phyloP scores from a whole-genome alignment of 2,113 vertebrate species.

The Suncus etruscus region DNA sequence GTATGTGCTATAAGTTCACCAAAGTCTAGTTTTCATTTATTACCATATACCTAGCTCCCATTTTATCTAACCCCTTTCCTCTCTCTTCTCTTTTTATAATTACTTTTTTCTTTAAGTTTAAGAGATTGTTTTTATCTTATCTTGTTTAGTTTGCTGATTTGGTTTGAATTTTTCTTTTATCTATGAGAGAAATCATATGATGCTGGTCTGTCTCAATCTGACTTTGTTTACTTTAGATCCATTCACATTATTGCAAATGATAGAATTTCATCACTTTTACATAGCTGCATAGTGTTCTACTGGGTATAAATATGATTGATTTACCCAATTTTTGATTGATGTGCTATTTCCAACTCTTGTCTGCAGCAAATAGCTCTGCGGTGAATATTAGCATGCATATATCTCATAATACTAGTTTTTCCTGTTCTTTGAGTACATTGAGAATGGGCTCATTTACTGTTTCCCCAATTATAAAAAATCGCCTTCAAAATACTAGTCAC shows the following conservation, averaged over 20 bases:
- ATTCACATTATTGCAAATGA: neutral
- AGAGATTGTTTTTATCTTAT: neutral
- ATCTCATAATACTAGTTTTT: neutral
- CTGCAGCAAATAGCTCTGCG: neutral
- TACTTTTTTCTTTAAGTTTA: neutral
- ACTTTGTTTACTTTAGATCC: neutral
- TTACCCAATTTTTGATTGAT: neutral
- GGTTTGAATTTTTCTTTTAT: neutral
- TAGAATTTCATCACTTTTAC: neutral
- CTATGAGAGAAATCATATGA: neutral
- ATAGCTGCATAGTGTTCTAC: neutral
- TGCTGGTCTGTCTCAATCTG: neutral
- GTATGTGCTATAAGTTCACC: neutral
- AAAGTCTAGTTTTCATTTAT: neutral
- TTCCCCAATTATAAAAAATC: too few relatives aligned
- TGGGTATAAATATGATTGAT: neutral
- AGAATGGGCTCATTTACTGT: neutral
- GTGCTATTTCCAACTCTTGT: neutral
- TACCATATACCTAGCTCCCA: neutral
- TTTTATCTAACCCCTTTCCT: neutral
- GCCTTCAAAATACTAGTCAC: too few relatives aligned
- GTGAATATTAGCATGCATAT: neutral
- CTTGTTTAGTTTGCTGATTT: neutral
- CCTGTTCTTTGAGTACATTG: neutral
- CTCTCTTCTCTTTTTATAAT: neutral